These are phyloP conservation scores for Colletes collaris DNA, from an alignment of 2,888 invertebrate species.

Conservation along the genomic window DNA sequence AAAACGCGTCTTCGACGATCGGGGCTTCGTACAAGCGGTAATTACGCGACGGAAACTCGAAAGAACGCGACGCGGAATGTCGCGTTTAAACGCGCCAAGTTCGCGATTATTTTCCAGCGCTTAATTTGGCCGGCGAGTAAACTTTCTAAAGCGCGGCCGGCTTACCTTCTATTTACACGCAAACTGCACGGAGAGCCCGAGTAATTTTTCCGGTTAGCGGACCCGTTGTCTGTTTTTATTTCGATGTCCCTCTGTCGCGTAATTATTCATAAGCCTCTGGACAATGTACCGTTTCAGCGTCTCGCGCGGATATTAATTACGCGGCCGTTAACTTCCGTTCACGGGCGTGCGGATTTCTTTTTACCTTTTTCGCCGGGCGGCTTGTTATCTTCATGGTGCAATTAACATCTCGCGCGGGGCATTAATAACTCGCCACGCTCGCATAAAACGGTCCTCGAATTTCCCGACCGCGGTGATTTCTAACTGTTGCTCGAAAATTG, in stretches of 20 bases:
- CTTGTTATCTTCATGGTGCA: conserved; percentile 21
- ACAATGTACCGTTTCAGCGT: conserved; percentile 38
- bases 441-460: background rate
- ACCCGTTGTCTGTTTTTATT: conserved; percentile 28
- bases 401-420: conserved; percentile 20
- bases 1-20: no score
- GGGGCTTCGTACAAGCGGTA: background rate
- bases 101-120: conserved; percentile 33
- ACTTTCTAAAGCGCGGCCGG: conserved; percentile 18
- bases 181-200: background rate
- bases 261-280: conserved; percentile 51
- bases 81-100: conserved; percentile 5
- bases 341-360: background rate
- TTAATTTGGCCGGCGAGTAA: conserved; percentile 30
- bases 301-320: conserved; percentile 45
- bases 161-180: conserved; percentile 37
- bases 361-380: background rate
- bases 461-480: background rate
- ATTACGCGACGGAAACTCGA: background rate
- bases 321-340: conserved; percentile 8
- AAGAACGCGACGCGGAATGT: background rate
- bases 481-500: no score
- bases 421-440: conserved; percentile 3
- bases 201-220: conserved; percentile 27
- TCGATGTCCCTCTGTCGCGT: conserved; percentile 24